These are phyloP conservation scores for Pseudomyrmex cubaensis DNA, from an alignment of 1,140 invertebrate genomes.

Conservation along the genomic window DNA sequence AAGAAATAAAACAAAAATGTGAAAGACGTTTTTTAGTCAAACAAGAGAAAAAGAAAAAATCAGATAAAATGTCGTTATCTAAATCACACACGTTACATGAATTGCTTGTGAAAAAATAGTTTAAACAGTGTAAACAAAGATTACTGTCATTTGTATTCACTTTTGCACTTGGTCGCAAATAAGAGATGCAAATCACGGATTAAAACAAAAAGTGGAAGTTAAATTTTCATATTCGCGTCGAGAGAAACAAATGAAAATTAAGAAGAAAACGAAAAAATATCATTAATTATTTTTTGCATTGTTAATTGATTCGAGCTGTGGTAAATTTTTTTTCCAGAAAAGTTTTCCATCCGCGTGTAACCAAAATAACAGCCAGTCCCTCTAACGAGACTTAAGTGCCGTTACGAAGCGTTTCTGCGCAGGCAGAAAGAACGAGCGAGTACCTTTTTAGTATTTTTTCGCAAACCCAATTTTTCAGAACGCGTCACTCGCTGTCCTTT, in stretches of 20 bases:
- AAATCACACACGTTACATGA: neutral
- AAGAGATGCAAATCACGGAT: no score
- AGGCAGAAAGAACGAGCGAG: neutral
- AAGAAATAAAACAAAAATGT: neutral
- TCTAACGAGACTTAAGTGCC: conserved; percentile 17
- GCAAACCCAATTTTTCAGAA: conserved; percentile 51
- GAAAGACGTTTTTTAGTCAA: neutral
- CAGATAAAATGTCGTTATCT: neutral
- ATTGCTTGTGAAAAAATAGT: neutral
- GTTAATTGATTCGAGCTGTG: no score
- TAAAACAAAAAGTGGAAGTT: no score
- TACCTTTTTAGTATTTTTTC: conserved; percentile 34
- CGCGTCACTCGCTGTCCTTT: conserved; percentile 37
- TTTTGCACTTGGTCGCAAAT: no score
- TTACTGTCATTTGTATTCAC: neutral
- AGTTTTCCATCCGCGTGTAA: neutral
- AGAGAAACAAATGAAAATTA: no score
- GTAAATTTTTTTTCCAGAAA: no score
- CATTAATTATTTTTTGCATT: no score
- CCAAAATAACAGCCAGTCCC: neutral
- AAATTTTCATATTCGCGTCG: no score
- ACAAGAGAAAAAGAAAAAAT: neutral
- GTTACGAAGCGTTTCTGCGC: conserved; percentile 20
- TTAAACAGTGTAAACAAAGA: neutral
- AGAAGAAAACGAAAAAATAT: no score